phyloP scores from a whole-genome alignment of 2,113 vertebrate species.

The Chlamydotis undulata region DNA sequence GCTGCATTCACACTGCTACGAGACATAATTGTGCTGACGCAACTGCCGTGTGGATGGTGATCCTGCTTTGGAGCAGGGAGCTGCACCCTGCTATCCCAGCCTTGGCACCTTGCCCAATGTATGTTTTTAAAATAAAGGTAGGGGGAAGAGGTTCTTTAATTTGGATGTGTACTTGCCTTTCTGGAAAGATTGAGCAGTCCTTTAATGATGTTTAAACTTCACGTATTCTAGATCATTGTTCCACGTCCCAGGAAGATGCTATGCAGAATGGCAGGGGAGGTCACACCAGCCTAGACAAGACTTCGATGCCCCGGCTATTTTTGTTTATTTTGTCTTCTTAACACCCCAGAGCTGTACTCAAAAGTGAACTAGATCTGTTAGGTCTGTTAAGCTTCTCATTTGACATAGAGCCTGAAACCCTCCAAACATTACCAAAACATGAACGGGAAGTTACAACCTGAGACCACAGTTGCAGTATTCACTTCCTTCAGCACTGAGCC shows the following conservation, averaged over 20 bases:
- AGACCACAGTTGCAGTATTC: not conserved
- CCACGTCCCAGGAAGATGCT: not conserved
- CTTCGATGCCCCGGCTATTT: rapidly evolving
- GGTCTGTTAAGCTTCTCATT: not conserved
- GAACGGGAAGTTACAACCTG: not conserved
- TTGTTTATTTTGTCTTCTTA: not conserved
- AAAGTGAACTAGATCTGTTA: not conserved
- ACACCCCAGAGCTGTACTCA: not conserved
- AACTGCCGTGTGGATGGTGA: not conserved
- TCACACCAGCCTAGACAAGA: rapidly evolving
- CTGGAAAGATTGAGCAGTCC: not conserved
- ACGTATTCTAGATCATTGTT: not conserved
- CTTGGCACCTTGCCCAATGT: not conserved
- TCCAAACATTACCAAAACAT: not conserved
- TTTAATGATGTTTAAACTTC: not conserved
- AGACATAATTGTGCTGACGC: not conserved
- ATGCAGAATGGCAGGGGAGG: not conserved
- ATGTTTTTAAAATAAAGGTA: not conserved
- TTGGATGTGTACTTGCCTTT: not conserved
- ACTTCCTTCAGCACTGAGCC: not conserved
- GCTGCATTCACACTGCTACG: not conserved
- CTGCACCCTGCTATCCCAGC: not conserved
- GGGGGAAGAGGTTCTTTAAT: not conserved
- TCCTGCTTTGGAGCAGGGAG: not conserved
- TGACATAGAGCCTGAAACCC: not conserved